Conservation (phyloP, 2,888 invertebrate genomes). For the Sepiola atlantica region DNA sequence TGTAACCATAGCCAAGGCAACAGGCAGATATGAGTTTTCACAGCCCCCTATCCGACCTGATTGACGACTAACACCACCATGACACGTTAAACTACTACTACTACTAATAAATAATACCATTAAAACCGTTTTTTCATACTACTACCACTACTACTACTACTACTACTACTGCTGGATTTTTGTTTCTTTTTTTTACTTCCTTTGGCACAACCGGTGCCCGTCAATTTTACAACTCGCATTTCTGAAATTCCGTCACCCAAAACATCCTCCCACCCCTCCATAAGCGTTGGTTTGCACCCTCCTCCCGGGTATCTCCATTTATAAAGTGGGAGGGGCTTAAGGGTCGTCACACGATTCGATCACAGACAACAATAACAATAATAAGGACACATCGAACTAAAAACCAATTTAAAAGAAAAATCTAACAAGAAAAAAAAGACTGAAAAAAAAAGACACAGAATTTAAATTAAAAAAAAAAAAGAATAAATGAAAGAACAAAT, state of each 20-base stretch:
- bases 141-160: not conserved
- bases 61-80: not conserved
- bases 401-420: no score
- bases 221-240: not conserved
- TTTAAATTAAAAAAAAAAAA: not conserved
- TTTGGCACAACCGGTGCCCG: not conserved
- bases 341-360: conserved; percentile 4
- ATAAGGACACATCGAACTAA: not conserved
- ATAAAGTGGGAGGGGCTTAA: not conserved
- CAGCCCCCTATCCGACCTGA: not conserved
- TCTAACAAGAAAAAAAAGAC: not conserved
- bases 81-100: not conserved
- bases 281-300: not conserved
- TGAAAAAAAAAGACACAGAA: not conserved
- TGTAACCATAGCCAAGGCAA: conserved; percentile 9
- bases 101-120: not conserved
- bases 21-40: not conserved
- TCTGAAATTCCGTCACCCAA: conserved; percentile 12
- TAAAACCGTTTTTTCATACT: not conserved
- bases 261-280: not conserved
- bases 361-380: not conserved
- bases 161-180: not conserved
- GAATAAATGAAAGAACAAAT: no score
- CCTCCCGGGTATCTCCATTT: not conserved
- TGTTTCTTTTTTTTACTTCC: conserved; percentile 12